Evolutionary conservation across 2,797 vertebrate genomes (phyloP).

Genomic region (Parauchenoglanis ngamensis): DNA sequence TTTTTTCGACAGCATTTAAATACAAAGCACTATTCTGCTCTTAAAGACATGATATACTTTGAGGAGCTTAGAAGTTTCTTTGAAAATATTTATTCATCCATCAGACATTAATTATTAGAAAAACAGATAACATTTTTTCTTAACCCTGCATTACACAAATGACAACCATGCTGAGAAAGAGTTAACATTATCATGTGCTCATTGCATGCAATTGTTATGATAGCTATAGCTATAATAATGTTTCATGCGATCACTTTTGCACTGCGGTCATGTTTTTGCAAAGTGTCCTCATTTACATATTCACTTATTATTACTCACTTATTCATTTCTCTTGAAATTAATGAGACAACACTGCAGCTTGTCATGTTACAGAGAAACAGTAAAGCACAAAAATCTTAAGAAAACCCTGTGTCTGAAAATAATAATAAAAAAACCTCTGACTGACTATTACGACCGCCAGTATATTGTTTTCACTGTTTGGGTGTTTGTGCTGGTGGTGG

Average conservation of each 20-base stretch:
- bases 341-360: not conserved
- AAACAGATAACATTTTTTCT: not conserved
- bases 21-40: no score
- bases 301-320: not conserved
- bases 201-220: not conserved
- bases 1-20: no score
- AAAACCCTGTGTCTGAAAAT: no score
- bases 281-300: no score
- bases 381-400: not conserved
- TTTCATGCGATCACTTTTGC: no score
- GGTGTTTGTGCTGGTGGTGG: no score
- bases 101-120: not conserved
- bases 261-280: no score
- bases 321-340: not conserved
- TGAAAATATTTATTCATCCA: not conserved
- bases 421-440: no score
- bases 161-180: not conserved
- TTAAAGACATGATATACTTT: no score
- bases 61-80: no score
- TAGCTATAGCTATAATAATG: not conserved
- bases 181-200: not conserved
- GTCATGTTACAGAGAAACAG: not conserved
- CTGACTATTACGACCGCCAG: no score
- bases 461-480: no score
- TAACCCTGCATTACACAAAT: not conserved